Evolutionary conservation across 2,888 invertebrate species (phyloP), one percentile per base, ranked within the genome.

Genomic region (Cryptocheilus praepositus): DNA sequence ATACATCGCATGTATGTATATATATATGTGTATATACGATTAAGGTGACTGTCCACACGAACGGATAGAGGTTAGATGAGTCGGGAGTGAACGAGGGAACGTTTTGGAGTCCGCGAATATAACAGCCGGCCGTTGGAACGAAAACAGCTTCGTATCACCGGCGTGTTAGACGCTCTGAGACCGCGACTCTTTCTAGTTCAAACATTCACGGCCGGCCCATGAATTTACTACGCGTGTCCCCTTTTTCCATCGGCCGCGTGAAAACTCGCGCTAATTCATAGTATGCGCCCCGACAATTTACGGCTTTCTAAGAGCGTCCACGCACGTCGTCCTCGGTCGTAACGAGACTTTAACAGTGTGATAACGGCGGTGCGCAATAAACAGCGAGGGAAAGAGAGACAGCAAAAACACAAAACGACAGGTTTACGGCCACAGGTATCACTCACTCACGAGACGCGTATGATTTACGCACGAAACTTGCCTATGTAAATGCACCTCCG

Each of bases 381-480:
- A 70, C 73, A 78, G 74, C 74, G 75, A 64, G 52, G 53, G 64
- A 59, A 43, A 56, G 58, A 57, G 56, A 11, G 36, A 36, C 52
- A 58, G 69, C 75, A 78, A 79, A 73, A 76, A 81, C 74, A 82
- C 77, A 81, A 77, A 36, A 81, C 74, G 82, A 82, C 78, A 80
- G 76, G 74, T 81, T 80, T 81, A 81, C 81, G 77, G 79, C 81
- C 80, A 81, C 81, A 81, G 79, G 80, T 81, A 79, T 79, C 80
- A 74, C 73, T 81, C 78, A 81, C 81, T 81, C 80, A 81, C 72
- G 79, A 80, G 74, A 77, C 36, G 36, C 8, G 36, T 11, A 11
- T 11, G 7, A 64, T 74, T 22, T 22, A 80, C 81, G 81, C 74
- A 81, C 77, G 80, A 81, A 76, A 81, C 72, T 70, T 45, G 64